Evolutionary conservation across 2,797 vertebrate species (phyloP).

Genomic region (Poliocrania exsul): DNA sequence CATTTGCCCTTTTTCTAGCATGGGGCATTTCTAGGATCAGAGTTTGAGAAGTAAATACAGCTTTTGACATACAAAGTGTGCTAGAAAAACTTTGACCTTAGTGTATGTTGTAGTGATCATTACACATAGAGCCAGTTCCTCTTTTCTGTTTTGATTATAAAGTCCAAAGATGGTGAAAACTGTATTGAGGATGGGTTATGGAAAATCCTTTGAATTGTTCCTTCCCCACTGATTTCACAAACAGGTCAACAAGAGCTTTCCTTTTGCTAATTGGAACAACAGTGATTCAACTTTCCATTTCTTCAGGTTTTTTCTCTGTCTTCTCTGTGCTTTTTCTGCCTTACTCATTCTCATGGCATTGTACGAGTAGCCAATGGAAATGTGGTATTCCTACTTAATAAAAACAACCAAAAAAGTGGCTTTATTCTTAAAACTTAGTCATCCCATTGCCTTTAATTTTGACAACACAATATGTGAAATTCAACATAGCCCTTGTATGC

Average conservation of each 20-base stretch:
- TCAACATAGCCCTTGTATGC: not conserved
- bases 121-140: not conserved
- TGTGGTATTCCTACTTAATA: not conserved
- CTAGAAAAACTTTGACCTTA: not conserved
- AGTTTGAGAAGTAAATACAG: not conserved
- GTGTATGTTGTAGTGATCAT: not conserved
- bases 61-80: not conserved
- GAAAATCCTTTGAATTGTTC: not conserved
- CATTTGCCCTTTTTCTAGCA: not conserved
- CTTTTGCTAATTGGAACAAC: not conserved
- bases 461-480: not conserved
- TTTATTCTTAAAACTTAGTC: not conserved
- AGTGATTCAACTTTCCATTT: not conserved
- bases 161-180: not conserved
- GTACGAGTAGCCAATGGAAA: not conserved
- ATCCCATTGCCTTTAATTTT: not conserved
- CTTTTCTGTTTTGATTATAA: not conserved
- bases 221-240: not conserved
- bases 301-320: not conserved
- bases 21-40: not conserved
- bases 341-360: not conserved
- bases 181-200: not conserved
- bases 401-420: not conserved
- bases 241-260: not conserved
- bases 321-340: not conserved